These are phyloP conservation scores for Hypomecis atomaria DNA, from an alignment of 2,888 invertebrate species.

Conservation along the genomic window DNA sequence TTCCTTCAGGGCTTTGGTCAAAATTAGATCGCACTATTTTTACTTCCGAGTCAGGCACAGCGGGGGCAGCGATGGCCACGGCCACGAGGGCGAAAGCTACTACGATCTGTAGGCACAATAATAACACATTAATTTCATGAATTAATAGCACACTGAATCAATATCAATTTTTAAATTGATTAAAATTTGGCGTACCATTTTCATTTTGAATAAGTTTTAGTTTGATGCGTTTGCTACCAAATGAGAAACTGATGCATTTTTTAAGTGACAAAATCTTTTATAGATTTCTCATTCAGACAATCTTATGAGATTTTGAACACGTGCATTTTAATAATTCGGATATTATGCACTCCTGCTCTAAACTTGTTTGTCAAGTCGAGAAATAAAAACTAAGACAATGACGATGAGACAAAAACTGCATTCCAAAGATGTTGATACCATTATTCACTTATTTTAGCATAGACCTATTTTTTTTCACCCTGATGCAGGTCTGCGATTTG, in stretches of 20 bases:
- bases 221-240: conserved; percentile 60
- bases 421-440: neutral
- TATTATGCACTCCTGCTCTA: neutral
- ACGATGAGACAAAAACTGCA: neutral
- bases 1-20: neutral
- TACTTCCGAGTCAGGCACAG: conserved; percentile 23
- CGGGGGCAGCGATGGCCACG: conserved; percentile 53
- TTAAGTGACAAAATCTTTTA: conserved; percentile 70
- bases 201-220: conserved; percentile 66
- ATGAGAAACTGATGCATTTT: conserved; percentile 70
- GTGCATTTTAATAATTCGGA: neutral
- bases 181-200: conserved; percentile 59
- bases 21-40: neutral
- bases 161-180: neutral
- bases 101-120: conserved; percentile 44
- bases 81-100: conserved; percentile 67
- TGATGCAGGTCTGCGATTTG: neutral
- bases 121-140: neutral
- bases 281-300: conserved; percentile 64
- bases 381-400: neutral
- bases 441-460: neutral
- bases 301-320: conserved; percentile 72
- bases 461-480: neutral
- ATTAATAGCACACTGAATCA: neutral
- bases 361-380: neutral